phyloP scores from a whole-genome alignment of 2,113 vertebrate species.

The Fulica atra region DNA sequence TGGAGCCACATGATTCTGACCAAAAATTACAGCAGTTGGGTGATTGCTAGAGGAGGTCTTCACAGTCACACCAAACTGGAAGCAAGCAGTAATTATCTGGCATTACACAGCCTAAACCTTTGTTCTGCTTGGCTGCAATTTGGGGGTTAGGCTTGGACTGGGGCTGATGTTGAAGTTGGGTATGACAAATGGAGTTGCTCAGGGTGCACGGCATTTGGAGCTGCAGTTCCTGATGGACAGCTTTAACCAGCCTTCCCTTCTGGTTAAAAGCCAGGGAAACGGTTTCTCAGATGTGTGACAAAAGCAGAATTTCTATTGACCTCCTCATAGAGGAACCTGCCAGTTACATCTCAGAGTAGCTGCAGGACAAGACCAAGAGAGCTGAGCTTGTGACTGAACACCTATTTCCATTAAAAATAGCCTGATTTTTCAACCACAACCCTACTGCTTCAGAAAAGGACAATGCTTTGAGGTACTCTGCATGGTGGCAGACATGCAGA shows the following conservation, averaged over 20 bases:
- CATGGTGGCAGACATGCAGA: fast-evolving
- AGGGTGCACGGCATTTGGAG: neutral
- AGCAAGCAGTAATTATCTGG: neutral
- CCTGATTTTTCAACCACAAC: neutral
- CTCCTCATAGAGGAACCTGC: neutral
- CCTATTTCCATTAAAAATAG: neutral
- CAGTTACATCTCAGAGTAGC: neutral
- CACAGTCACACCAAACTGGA: neutral
- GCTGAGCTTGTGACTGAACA: neutral
- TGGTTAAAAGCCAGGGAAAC: neutral
- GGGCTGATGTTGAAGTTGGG: neutral
- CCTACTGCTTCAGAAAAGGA: neutral
- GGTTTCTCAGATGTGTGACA: neutral
- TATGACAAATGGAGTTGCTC: neutral
- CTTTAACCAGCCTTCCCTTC: neutral
- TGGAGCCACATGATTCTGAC: neutral
- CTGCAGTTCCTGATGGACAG: neutral
- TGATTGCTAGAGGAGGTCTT: neutral
- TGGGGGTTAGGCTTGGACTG: neutral
- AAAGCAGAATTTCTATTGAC: neutral
- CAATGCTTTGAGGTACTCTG: neutral
- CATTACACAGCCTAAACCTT: neutral
- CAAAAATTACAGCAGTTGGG: neutral
- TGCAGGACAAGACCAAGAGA: neutral
- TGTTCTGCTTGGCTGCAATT: neutral